Conservation (phyloP, 2,888 invertebrate species). For the Drosophila falleni region DNA sequence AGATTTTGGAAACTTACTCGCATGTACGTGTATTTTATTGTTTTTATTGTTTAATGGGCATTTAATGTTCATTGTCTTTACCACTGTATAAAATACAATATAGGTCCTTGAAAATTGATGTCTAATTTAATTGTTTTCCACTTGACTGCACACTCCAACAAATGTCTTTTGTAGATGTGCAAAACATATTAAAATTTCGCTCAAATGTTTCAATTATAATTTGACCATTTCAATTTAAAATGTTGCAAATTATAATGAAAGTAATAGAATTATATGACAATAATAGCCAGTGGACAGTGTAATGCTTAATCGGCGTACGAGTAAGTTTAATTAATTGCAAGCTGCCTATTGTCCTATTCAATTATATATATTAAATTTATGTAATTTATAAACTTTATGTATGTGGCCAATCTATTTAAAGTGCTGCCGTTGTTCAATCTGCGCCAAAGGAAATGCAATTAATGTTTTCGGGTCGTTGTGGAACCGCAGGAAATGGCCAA, state of each 20-base stretch:
- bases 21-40: not conserved
- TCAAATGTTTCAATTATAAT: not conserved
- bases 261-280: not conserved
- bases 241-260: not conserved
- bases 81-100: not conserved
- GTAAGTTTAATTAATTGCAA: not conserved
- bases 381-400: not conserved
- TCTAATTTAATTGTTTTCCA: conserved; percentile 11
- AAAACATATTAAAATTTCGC: not conserved
- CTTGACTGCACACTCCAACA: conserved; percentile 5
- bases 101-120: conserved; percentile 6
- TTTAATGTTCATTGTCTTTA: not conserved
- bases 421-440: conserved; percentile 24
- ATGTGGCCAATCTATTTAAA: conserved; percentile 4
- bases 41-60: not conserved
- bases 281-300: not conserved
- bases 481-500: conserved; percentile 32
- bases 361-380: too few relatives aligned
- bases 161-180: conserved; percentile 2
- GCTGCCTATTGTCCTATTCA: not conserved
- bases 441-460: conserved; percentile 46
- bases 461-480: conserved; percentile 32
- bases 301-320: not conserved
- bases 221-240: not conserved
- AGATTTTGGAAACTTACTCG: not conserved